phyloP scores from a whole-genome alignment of 2,113 vertebrate species.

The Mormyrus lacerda region DNA sequence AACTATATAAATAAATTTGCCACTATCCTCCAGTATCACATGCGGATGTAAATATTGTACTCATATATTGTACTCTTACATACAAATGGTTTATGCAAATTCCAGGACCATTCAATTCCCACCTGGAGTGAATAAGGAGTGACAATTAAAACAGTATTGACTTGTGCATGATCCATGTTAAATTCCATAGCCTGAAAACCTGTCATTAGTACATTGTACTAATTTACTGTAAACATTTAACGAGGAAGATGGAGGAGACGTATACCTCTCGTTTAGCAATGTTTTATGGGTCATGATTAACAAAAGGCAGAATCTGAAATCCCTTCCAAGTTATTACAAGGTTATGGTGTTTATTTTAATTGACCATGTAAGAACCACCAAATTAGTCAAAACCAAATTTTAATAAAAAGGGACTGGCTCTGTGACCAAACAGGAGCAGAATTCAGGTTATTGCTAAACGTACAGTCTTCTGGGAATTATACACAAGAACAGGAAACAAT shows the following conservation, averaged over 20 bases:
- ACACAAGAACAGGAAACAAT: neutral
- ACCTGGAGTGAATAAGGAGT: neutral
- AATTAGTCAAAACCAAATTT: neutral
- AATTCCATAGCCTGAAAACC: neutral
- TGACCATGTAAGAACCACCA: neutral
- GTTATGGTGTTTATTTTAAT: neutral
- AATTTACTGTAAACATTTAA: neutral
- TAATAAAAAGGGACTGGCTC: neutral
- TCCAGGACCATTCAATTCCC: neutral
- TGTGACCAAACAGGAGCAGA: neutral
- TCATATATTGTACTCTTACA: neutral
- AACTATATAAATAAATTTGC: neutral
- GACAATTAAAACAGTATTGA: neutral
- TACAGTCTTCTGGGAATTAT: neutral
- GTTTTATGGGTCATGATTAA: neutral
- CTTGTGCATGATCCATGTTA: neutral
- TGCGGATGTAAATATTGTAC: neutral
- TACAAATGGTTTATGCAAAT: neutral
- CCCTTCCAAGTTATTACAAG: neutral
- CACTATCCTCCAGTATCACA: neutral
- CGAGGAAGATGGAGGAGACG: neutral
- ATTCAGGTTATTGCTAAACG: neutral
- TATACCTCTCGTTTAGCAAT: neutral
- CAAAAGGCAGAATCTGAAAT: neutral
- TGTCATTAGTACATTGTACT: neutral